Evolutionary conservation across 2,888 invertebrate species (phyloP), one percentile per base, ranked within the genome.

Genomic region (Patella caerulea): DNA sequence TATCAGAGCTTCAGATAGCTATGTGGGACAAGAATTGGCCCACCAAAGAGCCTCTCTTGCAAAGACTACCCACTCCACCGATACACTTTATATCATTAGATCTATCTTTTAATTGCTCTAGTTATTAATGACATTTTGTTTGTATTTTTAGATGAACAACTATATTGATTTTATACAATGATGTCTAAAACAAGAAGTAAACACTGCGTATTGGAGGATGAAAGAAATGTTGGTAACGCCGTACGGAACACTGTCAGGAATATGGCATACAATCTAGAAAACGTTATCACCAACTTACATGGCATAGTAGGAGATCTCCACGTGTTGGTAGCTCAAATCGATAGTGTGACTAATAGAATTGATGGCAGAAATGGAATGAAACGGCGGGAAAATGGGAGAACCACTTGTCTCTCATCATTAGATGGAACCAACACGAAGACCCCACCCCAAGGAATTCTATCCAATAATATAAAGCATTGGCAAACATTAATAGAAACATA

Each of bases 231-330:
- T 19, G 76, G 76, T 45, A 73, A 52, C 14, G 76, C 76, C 7
- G 76, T 76, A 15, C 34, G 72, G 12, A 76, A 76, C 53, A 76
- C 79, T 17, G 80, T 80, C 17, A 59, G 72, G 53, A 78, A 75
- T 45, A 78, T 82, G 78, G 82, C 79, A 24, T 65, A 76, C 55
- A 82, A 77, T 72, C 76, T 82, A 14, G 82, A 82, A 72, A 79
- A 72, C 65, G 78, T 82, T 9, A 74, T 82, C 53, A 72, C 73
- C 5, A 79, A 80, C 29, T 72, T 82, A 15, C 80, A 80, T 9
- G 80, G 82, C 34, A 79, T 82, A 34, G 80, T 82, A 76, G 80
- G 80, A n/a, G 80, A 80, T 71, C 74, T 82, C 7, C 74, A 75
- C 29, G 74, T 78, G 45, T 76, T 82, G 2, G 78, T 82, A 59